Percentiles rank a stretch among this genome's conserved stretches.
phyloP scores from a whole-genome alignment of 2,888 invertebrate genomes.

The Drosophila emarginata region DNA sequence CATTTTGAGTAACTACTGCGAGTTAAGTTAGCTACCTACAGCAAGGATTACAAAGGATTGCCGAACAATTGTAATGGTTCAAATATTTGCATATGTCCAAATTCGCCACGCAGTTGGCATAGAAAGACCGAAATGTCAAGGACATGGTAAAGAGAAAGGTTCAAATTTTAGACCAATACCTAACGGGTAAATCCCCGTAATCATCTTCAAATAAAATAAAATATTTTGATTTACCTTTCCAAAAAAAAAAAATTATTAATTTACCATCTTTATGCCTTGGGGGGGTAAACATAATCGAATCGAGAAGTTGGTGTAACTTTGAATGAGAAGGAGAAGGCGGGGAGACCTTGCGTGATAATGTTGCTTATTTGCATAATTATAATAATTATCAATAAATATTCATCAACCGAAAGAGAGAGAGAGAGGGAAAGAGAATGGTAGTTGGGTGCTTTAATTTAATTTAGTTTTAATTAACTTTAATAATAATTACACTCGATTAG shows the following conservation, averaged over 20 bases:
- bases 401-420: slow-evolving; percentile 51
- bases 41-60: slow-evolving; percentile 79
- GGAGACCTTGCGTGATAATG: slow-evolving; percentile 52
- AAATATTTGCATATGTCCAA: slow-evolving; percentile 72
- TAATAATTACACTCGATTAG: slow-evolving; percentile 66
- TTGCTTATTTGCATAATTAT: slow-evolving; percentile 70
- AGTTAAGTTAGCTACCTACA: slow-evolving; percentile 49
- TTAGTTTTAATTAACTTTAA: slow-evolving; percentile 62
- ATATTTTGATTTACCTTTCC: not conserved
- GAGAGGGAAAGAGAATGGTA: slow-evolving; percentile 6
- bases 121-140: slow-evolving; percentile 60
- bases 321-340: slow-evolving; percentile 13
- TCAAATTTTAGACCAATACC: not conserved
- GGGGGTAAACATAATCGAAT: not conserved
- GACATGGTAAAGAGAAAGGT: slow-evolving; percentile 34
- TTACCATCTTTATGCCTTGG: not conserved
- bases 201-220: not conserved
- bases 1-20: slow-evolving; percentile 11
- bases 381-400: slow-evolving; percentile 69
- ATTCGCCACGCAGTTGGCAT: slow-evolving; percentile 53
- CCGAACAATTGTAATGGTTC: slow-evolving; percentile 52
- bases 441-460: slow-evolving; percentile 64
- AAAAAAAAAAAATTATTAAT: not conserved
- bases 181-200: not conserved
- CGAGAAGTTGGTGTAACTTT: not conserved